Conservation (phyloP, 2,113 vertebrate species). For the Mormyrus lacerda region DNA sequence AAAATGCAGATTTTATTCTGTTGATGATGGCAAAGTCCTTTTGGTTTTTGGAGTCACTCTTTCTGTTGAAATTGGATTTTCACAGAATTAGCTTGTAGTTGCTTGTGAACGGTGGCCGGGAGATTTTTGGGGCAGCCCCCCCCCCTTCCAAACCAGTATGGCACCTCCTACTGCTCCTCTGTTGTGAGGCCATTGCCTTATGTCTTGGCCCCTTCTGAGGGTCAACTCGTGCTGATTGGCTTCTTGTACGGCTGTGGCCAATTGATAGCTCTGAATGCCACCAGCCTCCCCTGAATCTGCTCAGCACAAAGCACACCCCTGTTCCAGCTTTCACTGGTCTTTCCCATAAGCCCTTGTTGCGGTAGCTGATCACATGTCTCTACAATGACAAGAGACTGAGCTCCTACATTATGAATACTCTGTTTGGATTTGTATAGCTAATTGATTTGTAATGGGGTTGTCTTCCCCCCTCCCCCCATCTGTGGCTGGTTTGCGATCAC, state of each 20-base stretch:
- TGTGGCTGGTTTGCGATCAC: not conserved
- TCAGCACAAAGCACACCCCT: not conserved
- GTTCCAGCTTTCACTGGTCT: not conserved
- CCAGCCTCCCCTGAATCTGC: not conserved
- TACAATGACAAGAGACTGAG: not conserved
- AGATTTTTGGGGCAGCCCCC: not conserved
- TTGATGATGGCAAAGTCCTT: not conserved
- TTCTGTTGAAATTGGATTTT: slow-evolving; percentile 2
- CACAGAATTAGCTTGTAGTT: not conserved
- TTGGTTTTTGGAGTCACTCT: not conserved
- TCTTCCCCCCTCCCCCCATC: not conserved
- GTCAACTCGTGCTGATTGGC: not conserved
- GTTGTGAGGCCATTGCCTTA: not conserved
- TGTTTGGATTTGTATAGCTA: not conserved
- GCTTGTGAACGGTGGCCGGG: not conserved
- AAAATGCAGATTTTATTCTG: not conserved
- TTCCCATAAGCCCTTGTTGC: not conserved
- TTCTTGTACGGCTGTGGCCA: not conserved
- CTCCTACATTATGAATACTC: not conserved
- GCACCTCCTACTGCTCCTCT: too few relatives aligned
- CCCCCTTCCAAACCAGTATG: not conserved
- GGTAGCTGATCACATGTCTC: not conserved
- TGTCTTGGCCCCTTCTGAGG: not conserved
- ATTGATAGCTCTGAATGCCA: not conserved
- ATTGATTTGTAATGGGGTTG: not conserved